Evolutionary conservation across 2,888 invertebrate genomes (phyloP), one percentile per base, ranked within the genome.

Genomic region (Hipparchia sbordonii): DNA sequence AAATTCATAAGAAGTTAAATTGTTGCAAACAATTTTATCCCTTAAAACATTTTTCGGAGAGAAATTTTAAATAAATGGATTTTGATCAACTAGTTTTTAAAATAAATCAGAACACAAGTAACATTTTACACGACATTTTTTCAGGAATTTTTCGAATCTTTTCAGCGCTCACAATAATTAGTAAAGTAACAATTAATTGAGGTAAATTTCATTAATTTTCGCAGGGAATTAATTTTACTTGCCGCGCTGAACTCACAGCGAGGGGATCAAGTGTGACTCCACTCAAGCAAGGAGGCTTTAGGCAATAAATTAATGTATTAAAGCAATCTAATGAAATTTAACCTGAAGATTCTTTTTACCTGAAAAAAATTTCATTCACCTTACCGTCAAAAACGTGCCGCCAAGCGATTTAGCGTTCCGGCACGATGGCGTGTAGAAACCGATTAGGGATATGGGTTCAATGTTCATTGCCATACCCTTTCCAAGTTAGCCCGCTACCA

Each of bases 161-260:
- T 52, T 65, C 6, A 7, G 52, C 33, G 48, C 12, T 46, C 33
- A 39, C 10, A 67, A 79, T 83, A 85, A 87, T 89, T 84, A 84
- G 79, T 81, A 85, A 87, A 86, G 84, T 84, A 87, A 84, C 82
- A 76, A 82, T 82, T 76, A 81, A 77, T 80, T 79, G 78, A 82
- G 77, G 81, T 82, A 77, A 81, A 85, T 85, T 86, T 85, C 86
- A 89, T 89, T 87, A 86, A 87, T 88, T 88, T 80, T 87, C 87
- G 65, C 9, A 62, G 67, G 71, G 67, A 73, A 67, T 73, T 71
- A 70, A 73, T 70, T 73, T 73, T 67, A 65, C 73, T 71, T 67
- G 73, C 67, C 67, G n/a, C 56, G 8, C 12, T 7, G 12, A 33
- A 51, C 6, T 63, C 23, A 51, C 63, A 23, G 48, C 5, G 51